Evolutionary conservation across 2,888 invertebrate species (phyloP).

Genomic region (Cinara cedri): DNA sequence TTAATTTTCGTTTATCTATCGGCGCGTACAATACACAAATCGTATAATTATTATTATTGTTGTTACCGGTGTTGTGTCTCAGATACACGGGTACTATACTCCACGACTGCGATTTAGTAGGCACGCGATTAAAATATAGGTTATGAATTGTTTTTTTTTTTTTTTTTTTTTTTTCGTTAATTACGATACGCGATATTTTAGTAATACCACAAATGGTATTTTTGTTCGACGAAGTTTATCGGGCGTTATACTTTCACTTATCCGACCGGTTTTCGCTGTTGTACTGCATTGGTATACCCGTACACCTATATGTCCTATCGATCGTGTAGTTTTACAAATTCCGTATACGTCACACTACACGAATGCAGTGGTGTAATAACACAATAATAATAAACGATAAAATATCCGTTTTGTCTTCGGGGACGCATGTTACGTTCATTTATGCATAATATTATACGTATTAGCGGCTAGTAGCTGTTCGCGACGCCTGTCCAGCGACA

Average conservation of each 20-base stretch:
- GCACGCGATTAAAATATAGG: background rate
- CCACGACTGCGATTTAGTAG: too few species aligned
- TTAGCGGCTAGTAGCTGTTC: too few species aligned
- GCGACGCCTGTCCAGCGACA: too few species aligned
- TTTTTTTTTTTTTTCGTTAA: conserved; percentile 30
- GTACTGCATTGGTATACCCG: background rate
- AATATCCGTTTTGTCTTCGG: conserved; percentile 42
- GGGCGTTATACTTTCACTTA: conserved; percentile 53
- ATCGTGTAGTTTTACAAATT: conserved; percentile 50
- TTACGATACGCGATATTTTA: conserved; percentile 40
- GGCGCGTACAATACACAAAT: too few species aligned
- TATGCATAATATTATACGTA: too few species aligned
- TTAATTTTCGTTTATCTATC: too few species aligned
- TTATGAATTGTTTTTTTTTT: conserved; percentile 18
- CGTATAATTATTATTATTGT: too few species aligned
- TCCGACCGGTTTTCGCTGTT: conserved; percentile 48
- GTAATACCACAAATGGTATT: conserved; percentile 54
- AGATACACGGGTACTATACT: too few species aligned
- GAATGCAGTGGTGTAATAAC: conserved; percentile 33
- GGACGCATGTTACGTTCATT: too few species aligned
- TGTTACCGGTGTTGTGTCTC: too few species aligned
- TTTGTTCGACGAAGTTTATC: conserved; percentile 48
- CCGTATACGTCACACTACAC: conserved; percentile 47
- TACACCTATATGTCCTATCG: conserved; percentile 7
- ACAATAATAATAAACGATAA: conserved; percentile 43